Percentiles rank a stretch among this genome's conserved stretches.
phyloP scores from a whole-genome alignment of 2,113 vertebrate genomes.

The Petrocephalus microphthalmus region DNA sequence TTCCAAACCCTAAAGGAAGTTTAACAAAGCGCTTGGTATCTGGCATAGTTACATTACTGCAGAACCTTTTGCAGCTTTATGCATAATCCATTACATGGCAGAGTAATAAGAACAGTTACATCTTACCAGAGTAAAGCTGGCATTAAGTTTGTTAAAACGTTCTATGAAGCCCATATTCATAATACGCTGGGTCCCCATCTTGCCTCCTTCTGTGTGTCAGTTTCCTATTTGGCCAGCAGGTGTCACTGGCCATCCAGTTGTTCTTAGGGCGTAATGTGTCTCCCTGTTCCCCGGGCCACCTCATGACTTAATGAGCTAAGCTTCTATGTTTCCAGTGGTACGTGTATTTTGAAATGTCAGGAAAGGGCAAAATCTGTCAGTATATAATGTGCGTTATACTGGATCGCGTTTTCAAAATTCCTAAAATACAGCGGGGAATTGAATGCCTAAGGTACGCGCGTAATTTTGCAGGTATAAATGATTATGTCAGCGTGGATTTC shows the following conservation, averaged over 20 bases:
- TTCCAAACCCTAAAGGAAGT: slow-evolving; percentile 58
- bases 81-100: background rate
- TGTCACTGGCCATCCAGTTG: no score
- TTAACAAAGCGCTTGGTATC: background rate
- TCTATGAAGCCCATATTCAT: no score
- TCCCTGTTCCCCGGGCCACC: no score
- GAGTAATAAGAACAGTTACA: background rate
- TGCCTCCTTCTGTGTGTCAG: no score
- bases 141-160: background rate
- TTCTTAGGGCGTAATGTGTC: no score
- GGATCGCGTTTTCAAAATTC: background rate
- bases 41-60: background rate
- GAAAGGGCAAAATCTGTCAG: background rate
- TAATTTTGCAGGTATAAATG: background rate
- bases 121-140: background rate
- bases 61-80: background rate
- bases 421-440: no score
- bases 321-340: no score
- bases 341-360: background rate
- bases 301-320: no score
- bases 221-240: no score
- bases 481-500: background rate
- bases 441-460: no score
- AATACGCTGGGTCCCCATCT: no score
- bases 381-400: background rate